A percentile compares a stretch with the other conserved stretches of the same genome.
Evolutionary conservation across 23 tunicate species (phyloP).

Genomic region (Corella eumyota): DNA sequence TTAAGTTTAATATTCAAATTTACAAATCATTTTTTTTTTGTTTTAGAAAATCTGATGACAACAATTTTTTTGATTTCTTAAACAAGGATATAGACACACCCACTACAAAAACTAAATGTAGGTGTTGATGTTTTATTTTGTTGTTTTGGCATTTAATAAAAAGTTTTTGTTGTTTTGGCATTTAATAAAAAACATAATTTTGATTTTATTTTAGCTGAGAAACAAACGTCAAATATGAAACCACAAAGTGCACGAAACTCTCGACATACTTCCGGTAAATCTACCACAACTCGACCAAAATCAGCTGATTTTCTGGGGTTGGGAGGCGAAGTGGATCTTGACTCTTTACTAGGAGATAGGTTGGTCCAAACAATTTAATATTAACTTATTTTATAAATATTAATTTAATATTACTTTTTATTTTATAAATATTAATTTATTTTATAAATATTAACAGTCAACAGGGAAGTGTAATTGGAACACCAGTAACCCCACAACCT

Average conservation of each 20-base stretch:
- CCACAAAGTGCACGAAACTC: background rate
- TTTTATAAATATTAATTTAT: too few relatives aligned
- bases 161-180: background rate
- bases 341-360: background rate
- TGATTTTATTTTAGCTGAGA: too few relatives aligned
- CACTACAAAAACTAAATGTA: background rate
- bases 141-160: background rate
- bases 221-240: background rate
- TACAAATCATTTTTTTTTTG: background rate
- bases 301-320: constrained; percentile 30
- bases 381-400: background rate
- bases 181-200: too few relatives aligned
- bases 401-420: too few relatives aligned
- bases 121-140: background rate
- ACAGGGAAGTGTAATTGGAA: too few relatives aligned
- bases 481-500: too few relatives aligned
- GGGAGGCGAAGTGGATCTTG: constrained; percentile 37
- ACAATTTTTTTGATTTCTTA: constrained; percentile 16
- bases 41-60: constrained; percentile 4
- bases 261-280: background rate
- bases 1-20: background rate
- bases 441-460: too few relatives aligned
- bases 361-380: background rate
- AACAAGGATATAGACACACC: constrained; percentile 2
- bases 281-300: constrained; percentile 2